A percentile compares a stretch with the other conserved stretches of the same genome.
phyloP scores from a whole-genome alignment of 2,113 vertebrate genomes.

The Saccopteryx leptura region DNA sequence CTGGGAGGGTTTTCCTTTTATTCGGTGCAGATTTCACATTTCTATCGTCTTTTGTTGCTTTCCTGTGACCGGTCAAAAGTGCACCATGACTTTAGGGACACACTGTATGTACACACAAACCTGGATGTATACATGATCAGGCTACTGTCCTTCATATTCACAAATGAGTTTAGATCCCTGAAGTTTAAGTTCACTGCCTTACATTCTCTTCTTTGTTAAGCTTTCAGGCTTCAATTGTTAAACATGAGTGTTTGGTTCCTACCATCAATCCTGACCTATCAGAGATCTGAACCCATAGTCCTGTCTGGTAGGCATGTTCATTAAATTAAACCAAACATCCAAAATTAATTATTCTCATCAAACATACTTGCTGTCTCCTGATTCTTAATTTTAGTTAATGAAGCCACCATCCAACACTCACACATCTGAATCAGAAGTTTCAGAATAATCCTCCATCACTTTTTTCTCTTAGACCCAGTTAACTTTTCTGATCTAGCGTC shows the following conservation, averaged over 20 bases:
- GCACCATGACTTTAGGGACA: too few species aligned
- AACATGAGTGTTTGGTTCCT: neutral
- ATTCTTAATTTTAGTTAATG: neutral
- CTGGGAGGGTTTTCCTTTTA: too few species aligned
- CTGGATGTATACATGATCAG: neutral
- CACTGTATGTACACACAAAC: neutral
- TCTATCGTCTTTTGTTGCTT: too few species aligned
- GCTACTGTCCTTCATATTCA: neutral
- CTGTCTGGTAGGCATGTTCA: neutral
- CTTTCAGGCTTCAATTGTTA: neutral
- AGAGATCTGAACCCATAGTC: neutral
- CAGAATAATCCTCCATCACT: neutral
- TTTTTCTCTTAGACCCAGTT: neutral
- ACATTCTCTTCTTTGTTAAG: neutral
- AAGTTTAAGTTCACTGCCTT: neutral
- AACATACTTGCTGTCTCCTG: neutral
- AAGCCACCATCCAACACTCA: neutral
- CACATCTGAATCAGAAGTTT: neutral
- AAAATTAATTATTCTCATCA: neutral
- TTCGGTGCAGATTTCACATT: too few species aligned
- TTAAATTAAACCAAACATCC: slow-evolving; percentile 3
- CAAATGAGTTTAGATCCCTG: slow-evolving; percentile 1
- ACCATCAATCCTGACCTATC: neutral
- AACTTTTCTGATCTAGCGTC: slow-evolving; percentile 21
- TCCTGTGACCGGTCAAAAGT: too few species aligned